These are phyloP conservation scores for Styela plicata DNA, from an alignment of 23 tunicate species.

Conservation along the genomic window DNA sequence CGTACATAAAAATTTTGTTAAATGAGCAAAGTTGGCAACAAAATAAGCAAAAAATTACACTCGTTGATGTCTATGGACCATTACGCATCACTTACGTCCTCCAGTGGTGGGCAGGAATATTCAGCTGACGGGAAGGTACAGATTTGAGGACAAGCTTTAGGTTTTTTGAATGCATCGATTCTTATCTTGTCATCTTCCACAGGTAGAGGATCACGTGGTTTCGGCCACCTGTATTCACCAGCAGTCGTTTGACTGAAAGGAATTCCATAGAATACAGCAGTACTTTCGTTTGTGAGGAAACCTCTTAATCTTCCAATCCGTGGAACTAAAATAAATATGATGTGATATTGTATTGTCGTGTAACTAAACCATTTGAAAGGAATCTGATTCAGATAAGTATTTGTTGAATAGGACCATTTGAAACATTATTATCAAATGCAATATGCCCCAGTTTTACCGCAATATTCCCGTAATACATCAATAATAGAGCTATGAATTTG, in stretches of 20 bases:
- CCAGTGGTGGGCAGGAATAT: constrained; percentile 42
- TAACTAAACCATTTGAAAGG: too few relatives aligned
- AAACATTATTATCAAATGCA: too few relatives aligned
- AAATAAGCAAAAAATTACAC: too few relatives aligned
- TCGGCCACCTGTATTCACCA: constrained; percentile 5
- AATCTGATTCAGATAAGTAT: too few relatives aligned
- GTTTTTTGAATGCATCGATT: constrained; percentile 9
- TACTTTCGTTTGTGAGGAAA: constrained; percentile 1
- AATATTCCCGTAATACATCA: too few relatives aligned
- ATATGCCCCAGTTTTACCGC: too few relatives aligned
- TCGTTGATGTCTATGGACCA: too few relatives aligned
- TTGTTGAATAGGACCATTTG: too few relatives aligned
- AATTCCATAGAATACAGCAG: constrained; percentile 17
- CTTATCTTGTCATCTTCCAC: neutral
- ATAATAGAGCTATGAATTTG: too few relatives aligned
- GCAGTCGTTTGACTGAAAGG: constrained; percentile 5
- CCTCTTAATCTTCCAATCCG: constrained; percentile 4
- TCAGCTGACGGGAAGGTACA: constrained; percentile 73
- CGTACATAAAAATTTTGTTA: too few relatives aligned
- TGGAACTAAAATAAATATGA: neutral
- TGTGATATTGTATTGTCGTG: neutral
- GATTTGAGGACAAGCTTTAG: constrained; percentile 55
- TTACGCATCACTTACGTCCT: constrained; percentile 5
- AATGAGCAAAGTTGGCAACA: too few relatives aligned
- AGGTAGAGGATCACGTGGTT: constrained; percentile 4